phyloP scores from a whole-genome alignment of 2,888 invertebrate species.

The Ectropis crepuscularia region DNA sequence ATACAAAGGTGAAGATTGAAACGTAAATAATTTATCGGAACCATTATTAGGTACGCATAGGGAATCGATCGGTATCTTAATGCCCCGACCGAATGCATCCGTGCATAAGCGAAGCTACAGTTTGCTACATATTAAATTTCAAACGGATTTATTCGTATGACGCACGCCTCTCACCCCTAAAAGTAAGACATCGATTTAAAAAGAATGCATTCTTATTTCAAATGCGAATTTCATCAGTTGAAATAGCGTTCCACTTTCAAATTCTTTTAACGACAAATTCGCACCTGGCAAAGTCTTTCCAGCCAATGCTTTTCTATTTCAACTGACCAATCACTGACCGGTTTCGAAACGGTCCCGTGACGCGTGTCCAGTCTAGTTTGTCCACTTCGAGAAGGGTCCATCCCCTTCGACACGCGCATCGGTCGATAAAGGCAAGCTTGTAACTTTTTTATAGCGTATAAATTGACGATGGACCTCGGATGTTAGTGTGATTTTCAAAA shows the following conservation, averaged over 20 bases:
- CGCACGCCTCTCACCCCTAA: constrained; percentile 53
- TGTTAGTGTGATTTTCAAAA: constrained; percentile 63
- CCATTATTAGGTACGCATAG: constrained; percentile 11
- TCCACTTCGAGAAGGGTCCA: constrained; percentile 47
- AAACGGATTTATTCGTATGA: constrained; percentile 66
- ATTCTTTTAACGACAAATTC: constrained; percentile 47
- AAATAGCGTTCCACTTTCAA: constrained; percentile 18
- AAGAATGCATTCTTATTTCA: constrained; percentile 31
- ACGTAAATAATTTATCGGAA: constrained; percentile 20
- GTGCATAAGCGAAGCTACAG: constrained; percentile 57
- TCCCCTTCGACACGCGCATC: constrained; percentile 52
- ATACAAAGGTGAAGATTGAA: constrained; percentile 1
- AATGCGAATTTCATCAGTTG: constrained; percentile 13
- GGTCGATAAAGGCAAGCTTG: constrained; percentile 46
- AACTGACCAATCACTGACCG: constrained; percentile 78
- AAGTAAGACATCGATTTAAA: constrained; percentile 46
- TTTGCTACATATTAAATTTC: constrained; percentile 74
- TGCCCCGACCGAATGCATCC: constrained; percentile 47
- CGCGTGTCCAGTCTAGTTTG: constrained; percentile 67
- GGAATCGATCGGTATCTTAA: constrained; percentile 48
- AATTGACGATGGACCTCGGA: constrained; percentile 77
- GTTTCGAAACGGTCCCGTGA: constrained; percentile 56
- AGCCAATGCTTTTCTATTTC: constrained; percentile 56
- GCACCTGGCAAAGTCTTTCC: constrained; percentile 64
- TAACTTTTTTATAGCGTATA: constrained; percentile 63